Base-by-base conservation (phyloP, 2,113 vertebrate species). In the Sebastes fasciatus region DNA sequence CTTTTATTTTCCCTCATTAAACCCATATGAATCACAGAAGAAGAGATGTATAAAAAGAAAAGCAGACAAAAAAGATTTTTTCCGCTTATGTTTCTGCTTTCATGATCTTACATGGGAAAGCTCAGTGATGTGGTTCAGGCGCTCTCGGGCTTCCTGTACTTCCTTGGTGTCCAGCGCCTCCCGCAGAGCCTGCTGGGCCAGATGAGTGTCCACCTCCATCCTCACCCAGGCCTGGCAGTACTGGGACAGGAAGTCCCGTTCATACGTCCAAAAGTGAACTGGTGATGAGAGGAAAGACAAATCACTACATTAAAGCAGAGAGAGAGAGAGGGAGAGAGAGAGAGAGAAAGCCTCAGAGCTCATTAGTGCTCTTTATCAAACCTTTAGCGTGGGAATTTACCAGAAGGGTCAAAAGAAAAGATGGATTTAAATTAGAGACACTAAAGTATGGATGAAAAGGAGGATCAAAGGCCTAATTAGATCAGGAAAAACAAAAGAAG, bases 221-320 rank as follows among this genome's bases (percentile, higher is more conserved):
- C 84, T 84, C 55, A 96, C 89, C 93, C 95, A 96, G 52, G 93
- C 92, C 89, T 95, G 94, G 79, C 95, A 96, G 86, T 95, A 96
- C 85, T 95, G 91, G 19, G 89, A 90, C 69, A 95, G 87, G 78
- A 96, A 95, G 71, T 94, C 92, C 16, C 58, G 87, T 17, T 95
- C 94, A 8, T 95, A 96, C 0, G 88, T 92, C 92, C 94, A 96
- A 90, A 96, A 94, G 88, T 96, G 94, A 83, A 95, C 95, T 96
- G 75, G 48, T 55, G 64, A 71, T 1, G 13, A 79, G 61, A 74
- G 45, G 11, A 75, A 69, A 79, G 57, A 79, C 16, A 83, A 80
- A 78, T 67, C 8, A 68, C 0, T 23, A 43, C 51, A 63, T 72
- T 17, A 74, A 77, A 84, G 70, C 34, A 1, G 3, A 75, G 19